Percentiles rank a stretch among this genome's conserved stretches.
These are phyloP conservation scores for Leuciscus idus DNA, from an alignment of 2,113 vertebrate species.

Conservation along the genomic window DNA sequence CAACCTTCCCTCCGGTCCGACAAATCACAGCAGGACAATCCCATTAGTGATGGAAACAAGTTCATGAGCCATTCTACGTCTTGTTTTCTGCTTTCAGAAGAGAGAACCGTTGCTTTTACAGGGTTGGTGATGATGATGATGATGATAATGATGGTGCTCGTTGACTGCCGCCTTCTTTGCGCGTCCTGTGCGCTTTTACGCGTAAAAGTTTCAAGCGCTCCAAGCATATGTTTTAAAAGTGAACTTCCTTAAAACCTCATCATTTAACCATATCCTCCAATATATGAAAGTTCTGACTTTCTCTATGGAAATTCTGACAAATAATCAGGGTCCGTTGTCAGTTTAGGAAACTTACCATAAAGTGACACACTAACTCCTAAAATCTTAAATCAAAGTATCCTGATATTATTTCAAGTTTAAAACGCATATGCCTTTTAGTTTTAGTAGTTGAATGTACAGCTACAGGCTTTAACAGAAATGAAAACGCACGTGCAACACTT, in stretches of 20 bases:
- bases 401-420: not conserved
- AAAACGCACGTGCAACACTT: conserved; percentile 4
- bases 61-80: conserved; percentile 67
- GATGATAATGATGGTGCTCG: conserved; percentile 63
- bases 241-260: not conserved
- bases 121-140: conserved; percentile 66
- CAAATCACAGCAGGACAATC: conserved; percentile 84
- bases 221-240: not conserved
- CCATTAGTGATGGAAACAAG: conserved; percentile 78
- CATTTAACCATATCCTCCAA: not conserved
- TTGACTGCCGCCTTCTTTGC: conserved; percentile 62
- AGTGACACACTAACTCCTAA: not conserved
- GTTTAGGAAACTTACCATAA: conserved; percentile 18
- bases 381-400: not conserved
- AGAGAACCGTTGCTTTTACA: conserved; percentile 60
- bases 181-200: conserved; percentile 36
- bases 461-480: not conserved
- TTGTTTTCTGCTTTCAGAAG: conserved; percentile 51
- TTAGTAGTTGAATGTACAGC: not conserved
- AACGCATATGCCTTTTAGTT: not conserved
- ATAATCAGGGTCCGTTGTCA: not conserved
- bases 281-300: not conserved
- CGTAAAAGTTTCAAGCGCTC: conserved; percentile 11
- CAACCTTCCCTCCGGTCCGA: conserved; percentile 78
- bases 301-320: not conserved